phyloP scores from a whole-genome alignment of 2,888 invertebrate genomes.

The Napeogenes sylphis region DNA sequence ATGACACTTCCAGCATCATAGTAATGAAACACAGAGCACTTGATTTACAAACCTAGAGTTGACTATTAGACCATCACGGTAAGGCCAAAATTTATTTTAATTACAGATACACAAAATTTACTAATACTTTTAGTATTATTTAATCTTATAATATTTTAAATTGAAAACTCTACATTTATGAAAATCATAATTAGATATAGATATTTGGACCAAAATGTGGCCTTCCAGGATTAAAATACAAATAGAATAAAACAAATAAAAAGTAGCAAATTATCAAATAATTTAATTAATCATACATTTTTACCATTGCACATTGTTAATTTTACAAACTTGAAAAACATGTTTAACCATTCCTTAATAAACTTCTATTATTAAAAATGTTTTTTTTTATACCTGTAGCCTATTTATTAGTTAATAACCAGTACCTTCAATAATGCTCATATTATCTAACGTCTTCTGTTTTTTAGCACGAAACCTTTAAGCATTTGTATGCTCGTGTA shows the following conservation, averaged over 20 bases:
- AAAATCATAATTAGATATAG: conserved; percentile 1
- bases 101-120: not conserved
- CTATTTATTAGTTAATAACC: not conserved
- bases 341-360: conserved; percentile 63
- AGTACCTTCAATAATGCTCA: too few relatives aligned
- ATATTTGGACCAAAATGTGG: conserved; percentile 20
- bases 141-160: too few relatives aligned
- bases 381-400: conserved; percentile 18
- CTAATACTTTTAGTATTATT: not conserved
- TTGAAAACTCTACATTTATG: too few relatives aligned
- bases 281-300: conserved; percentile 23
- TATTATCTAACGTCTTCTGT: too few relatives aligned
- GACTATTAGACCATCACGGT: not conserved
- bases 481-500: too few relatives aligned
- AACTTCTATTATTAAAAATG: conserved; percentile 35
- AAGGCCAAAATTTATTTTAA: not conserved
- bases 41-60: not conserved
- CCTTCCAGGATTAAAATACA: conserved; percentile 9
- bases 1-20: not conserved
- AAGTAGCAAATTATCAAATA: conserved; percentile 10
- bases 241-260: conserved; percentile 14
- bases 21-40: not conserved
- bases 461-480: too few relatives aligned
- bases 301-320: conserved; percentile 16
- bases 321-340: conserved; percentile 37